A percentile compares a stretch with the other conserved stretches of the same genome.
Evolutionary conservation across 1,140 invertebrate genomes (phyloP).

Genomic region (Coelopa frigida): DNA sequence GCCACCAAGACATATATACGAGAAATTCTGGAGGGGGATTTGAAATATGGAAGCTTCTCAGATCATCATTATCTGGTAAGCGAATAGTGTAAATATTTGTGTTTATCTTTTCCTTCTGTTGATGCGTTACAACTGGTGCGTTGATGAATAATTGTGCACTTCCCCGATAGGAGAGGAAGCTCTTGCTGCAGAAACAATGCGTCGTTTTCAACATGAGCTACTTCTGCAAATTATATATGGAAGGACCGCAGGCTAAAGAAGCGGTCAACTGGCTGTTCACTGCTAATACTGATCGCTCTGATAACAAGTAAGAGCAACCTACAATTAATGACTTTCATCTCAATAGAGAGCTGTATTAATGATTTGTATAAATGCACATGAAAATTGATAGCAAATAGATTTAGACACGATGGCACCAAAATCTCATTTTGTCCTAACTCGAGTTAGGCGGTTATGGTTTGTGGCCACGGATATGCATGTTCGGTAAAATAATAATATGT

Average conservation of each 20-base stretch:
- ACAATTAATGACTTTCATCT: too few relatives aligned
- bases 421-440: too few relatives aligned
- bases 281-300: constrained; percentile 57
- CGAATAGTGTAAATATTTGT: constrained; percentile 1
- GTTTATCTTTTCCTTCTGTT: too few relatives aligned
- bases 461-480: too few relatives aligned
- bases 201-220: constrained; percentile 83
- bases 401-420: too few relatives aligned
- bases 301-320: constrained; percentile 56
- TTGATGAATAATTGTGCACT: too few relatives aligned
- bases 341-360: too few relatives aligned
- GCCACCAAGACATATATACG: constrained; percentile 60
- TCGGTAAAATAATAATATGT: too few relatives aligned
- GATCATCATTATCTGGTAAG: constrained; percentile 67
- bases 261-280: constrained; percentile 79
- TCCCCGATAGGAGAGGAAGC: constrained; percentile 79
- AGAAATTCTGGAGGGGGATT: constrained; percentile 63
- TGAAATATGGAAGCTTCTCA: constrained; percentile 68
- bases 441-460: too few relatives aligned
- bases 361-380: too few relatives aligned
- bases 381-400: too few relatives aligned
- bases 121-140: too few relatives aligned
- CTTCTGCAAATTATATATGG: constrained; percentile 79
- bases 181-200: constrained; percentile 67
- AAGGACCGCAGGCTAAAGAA: constrained; percentile 68